phyloP scores from a whole-genome alignment of 2,888 invertebrate genomes.

The Euspilapteryx auroguttella region DNA sequence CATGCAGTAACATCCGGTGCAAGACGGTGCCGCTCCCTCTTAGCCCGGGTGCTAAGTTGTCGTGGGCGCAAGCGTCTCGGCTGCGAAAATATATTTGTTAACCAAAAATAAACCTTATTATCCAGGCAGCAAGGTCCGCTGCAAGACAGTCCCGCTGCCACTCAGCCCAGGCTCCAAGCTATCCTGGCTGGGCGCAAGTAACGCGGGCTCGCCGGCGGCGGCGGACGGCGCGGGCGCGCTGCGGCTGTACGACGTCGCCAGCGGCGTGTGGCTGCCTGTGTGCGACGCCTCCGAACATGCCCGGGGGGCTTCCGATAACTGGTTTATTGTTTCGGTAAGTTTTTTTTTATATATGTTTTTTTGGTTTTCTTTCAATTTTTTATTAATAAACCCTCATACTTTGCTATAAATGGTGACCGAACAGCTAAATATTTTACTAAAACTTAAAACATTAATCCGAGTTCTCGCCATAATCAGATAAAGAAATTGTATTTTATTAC shows the following conservation, averaged over 20 bases:
- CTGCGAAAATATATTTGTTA: too few species aligned
- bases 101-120: neutral
- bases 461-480: too few species aligned
- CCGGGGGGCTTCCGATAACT: conserved; percentile 38
- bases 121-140: conserved; percentile 38
- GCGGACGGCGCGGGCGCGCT: conserved; percentile 79
- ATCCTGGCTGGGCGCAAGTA: conserved; percentile 79
- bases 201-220: conserved; percentile 77
- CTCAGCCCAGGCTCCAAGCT: conserved; percentile 68
- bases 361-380: too few species aligned
- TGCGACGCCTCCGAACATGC: conserved; percentile 71
- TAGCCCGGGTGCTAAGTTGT: conserved; percentile 65
- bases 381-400: too few species aligned
- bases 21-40: conserved; percentile 65
- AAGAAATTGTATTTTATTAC: too few species aligned
- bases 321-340: conserved; percentile 62
- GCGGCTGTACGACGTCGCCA: conserved; percentile 68
- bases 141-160: conserved; percentile 61
- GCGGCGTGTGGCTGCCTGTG: conserved; percentile 79
- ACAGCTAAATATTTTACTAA: too few species aligned
- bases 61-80: too few species aligned
- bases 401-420: too few species aligned
- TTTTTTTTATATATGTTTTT: conserved; percentile 1
- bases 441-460: too few species aligned
- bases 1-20: too few species aligned